Percentiles rank a stretch among this genome's conserved stretches.
Evolutionary conservation across 2,888 invertebrate genomes (phyloP).

Genomic region (Neocrepidodera transversa): DNA sequence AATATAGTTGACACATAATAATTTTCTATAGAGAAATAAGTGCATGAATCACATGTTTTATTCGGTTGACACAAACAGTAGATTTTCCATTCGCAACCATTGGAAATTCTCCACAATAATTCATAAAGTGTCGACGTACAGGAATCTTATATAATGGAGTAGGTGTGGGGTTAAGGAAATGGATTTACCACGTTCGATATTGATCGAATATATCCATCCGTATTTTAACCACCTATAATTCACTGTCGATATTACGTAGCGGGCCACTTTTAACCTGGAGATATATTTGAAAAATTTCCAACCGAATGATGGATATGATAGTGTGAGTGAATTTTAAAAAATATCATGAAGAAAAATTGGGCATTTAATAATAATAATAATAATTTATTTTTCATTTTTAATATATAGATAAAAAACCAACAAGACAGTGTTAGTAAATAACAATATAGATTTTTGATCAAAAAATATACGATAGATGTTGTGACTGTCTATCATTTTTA

Average conservation of each 20-base stretch:
- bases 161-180: conserved; percentile 23
- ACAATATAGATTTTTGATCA: too few relatives aligned
- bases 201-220: conserved; percentile 18
- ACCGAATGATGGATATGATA: conserved; percentile 10
- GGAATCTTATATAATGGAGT: conserved; percentile 30
- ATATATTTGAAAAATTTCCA: background rate
- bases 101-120: conserved; percentile 19
- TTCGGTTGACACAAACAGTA: background rate
- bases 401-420: too few relatives aligned
- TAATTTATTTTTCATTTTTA: too few relatives aligned
- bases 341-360: too few relatives aligned
- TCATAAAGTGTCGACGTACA: conserved; percentile 26
- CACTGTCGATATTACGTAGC: conserved; percentile 4
- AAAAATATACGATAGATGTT: too few relatives aligned
- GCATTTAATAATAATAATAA: too few relatives aligned
- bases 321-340: background rate
- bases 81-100: background rate
- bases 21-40: too few relatives aligned
- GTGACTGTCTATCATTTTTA: too few relatives aligned
- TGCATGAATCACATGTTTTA: background rate
- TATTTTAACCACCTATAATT: conserved; percentile 10
- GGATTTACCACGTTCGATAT: conserved; percentile 24
- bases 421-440: too few relatives aligned
- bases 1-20: too few relatives aligned
- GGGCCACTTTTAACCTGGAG: conserved; percentile 7